Conservation (phyloP, 2,113 vertebrate genomes). For the Pelobates fuscus region DNA sequence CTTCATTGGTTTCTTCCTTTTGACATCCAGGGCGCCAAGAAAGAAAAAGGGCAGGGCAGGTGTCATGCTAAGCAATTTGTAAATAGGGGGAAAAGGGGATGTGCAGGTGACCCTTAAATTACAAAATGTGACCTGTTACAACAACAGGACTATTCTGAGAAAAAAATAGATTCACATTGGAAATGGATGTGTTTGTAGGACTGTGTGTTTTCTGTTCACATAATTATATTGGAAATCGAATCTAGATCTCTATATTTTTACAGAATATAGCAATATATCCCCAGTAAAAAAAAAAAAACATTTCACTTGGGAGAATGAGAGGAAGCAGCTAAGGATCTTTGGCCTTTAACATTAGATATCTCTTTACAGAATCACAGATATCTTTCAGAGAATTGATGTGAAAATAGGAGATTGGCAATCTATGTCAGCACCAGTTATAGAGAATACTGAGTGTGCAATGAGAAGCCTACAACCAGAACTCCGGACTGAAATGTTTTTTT, state of each 20-base stretch:
- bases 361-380: not conserved
- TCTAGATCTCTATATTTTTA: not conserved
- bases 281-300: not conserved
- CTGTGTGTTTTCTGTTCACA: not conserved
- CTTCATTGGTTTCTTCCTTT: constrained; percentile 16
- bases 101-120: constrained; percentile 23
- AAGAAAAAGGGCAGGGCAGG: constrained; percentile 9
- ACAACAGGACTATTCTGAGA: not conserved
- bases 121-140: constrained; percentile 23
- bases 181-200: constrained; percentile 8
- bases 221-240: not conserved
- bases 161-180: not conserved
- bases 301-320: not conserved
- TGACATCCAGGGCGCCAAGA: constrained; percentile 12
- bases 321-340: not conserved
- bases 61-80: constrained; percentile 23
- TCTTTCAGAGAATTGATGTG: not conserved
- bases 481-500: no score
- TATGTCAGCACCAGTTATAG: no score
- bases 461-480: no score
- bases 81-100: not conserved
- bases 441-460: no score
- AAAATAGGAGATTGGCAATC: no score
- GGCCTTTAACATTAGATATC: not conserved
- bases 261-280: not conserved